A percentile compares a stretch with the other conserved stretches of the same genome.
Conservation (phyloP, 2,113 vertebrate genomes). For the Heptranchias perlo region DNA sequence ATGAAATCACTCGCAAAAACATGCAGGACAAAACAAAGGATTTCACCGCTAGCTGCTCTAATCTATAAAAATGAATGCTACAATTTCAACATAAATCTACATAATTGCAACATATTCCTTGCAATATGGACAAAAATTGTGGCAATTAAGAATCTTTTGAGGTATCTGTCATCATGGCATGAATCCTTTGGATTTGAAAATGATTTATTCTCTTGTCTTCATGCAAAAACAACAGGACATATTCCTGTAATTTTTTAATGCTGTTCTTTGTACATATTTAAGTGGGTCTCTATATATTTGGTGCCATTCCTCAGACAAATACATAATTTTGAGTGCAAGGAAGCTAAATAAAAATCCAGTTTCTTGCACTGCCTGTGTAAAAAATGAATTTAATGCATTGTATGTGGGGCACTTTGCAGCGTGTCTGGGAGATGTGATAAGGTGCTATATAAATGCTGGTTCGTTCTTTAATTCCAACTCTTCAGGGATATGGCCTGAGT, state of each 20-base stretch:
- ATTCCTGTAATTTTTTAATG: neutral
- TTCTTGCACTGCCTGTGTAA: neutral
- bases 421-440: neutral
- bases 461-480: neutral
- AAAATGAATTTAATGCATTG: neutral
- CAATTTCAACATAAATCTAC: neutral
- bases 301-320: constrained; percentile 1
- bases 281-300: neutral
- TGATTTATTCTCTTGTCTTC: neutral
- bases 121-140: neutral
- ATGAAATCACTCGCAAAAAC: neutral
- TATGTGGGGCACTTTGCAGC: neutral
- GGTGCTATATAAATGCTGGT: neutral
- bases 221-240: neutral
- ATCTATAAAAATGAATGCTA: neutral
- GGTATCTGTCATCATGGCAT: neutral
- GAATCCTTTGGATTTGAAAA: neutral
- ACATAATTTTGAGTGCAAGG: neutral
- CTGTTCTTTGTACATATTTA: neutral
- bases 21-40: neutral
- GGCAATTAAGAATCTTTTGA: neutral
- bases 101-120: neutral
- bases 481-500: neutral
- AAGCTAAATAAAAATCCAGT: constrained; percentile 10
- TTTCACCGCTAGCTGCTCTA: neutral